Percentiles rank a stretch among this genome's conserved stretches.
These are phyloP conservation scores for Melanotaenia parkinsoni DNA, from an alignment of 2,797 vertebrate genomes.

Conservation along the genomic window DNA sequence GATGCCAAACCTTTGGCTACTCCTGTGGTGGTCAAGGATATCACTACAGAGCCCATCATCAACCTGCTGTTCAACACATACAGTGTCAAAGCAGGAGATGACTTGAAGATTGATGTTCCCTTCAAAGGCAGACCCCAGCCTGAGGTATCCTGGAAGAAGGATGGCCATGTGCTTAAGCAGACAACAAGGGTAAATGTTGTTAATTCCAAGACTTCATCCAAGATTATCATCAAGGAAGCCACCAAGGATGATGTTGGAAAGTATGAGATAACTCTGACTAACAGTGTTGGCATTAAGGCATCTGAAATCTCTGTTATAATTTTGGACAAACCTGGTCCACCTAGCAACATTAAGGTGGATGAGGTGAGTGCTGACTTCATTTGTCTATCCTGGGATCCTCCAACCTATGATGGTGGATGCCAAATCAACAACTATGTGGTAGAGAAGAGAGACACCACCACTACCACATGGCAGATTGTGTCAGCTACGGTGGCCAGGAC, in stretches of 20 bases:
- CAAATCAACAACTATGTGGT: slow-evolving; percentile 98
- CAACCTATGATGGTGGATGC: slow-evolving; percentile 94
- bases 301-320: slow-evolving; percentile 89
- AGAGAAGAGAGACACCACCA: slow-evolving; percentile 96
- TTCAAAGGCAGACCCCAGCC: slow-evolving; percentile 93
- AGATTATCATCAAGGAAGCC: slow-evolving; percentile 92
- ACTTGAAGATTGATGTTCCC: slow-evolving; percentile 95
- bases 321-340: slow-evolving; percentile 94
- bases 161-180: slow-evolving; percentile 90
- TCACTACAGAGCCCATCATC: slow-evolving; percentile 90
- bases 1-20: slow-evolving; percentile 91
- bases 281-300: slow-evolving; percentile 87
- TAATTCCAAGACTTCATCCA: slow-evolving; percentile 89
- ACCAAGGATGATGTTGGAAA: slow-evolving; percentile 93
- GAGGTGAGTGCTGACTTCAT: slow-evolving; percentile 94
- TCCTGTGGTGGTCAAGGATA: slow-evolving; percentile 92
- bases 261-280: slow-evolving; percentile 91
- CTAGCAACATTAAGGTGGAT: slow-evolving; percentile 90
- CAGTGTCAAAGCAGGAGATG: slow-evolving; percentile 93
- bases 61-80: slow-evolving; percentile 92
- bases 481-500: slow-evolving; percentile 97
- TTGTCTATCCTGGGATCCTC: slow-evolving; percentile 93
- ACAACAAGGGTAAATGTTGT: slow-evolving; percentile 95
- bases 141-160: slow-evolving; percentile 92
- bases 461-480: slow-evolving; percentile 92